Percentiles rank a stretch among this genome's conserved stretches.
phyloP scores from a whole-genome alignment of 2,113 vertebrate genomes.

The Nothobranchius kuhntae region DNA sequence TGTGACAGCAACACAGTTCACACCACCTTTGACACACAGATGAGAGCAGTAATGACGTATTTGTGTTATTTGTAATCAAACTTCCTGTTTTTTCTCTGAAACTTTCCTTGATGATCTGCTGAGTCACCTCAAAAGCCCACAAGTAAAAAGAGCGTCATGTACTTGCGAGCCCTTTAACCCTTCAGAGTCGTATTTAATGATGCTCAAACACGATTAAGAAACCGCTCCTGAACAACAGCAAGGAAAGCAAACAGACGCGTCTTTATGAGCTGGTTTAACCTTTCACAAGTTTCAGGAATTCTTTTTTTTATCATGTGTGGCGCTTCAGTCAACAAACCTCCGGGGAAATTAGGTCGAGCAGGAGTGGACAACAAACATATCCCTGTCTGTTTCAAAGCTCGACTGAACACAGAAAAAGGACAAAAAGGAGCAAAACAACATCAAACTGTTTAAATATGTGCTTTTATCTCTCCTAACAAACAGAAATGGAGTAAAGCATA shows the following conservation, averaged over 20 bases:
- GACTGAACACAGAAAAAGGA: slow-evolving; percentile 20
- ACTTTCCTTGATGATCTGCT: background rate
- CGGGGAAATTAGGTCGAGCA: slow-evolving; percentile 16
- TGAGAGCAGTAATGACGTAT: background rate
- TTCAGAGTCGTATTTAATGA: slow-evolving; percentile 12
- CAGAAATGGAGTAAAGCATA: too few relatives aligned
- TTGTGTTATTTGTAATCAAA: background rate
- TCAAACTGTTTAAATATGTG: too few relatives aligned
- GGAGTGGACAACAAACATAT: slow-evolving; percentile 5
- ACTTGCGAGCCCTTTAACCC: background rate
- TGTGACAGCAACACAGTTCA: background rate
- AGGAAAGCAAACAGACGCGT: slow-evolving; percentile 20
- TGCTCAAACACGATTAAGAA: slow-evolving; percentile 12
- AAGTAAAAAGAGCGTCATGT: too few relatives aligned
- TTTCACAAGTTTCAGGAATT: slow-evolving; percentile 16
- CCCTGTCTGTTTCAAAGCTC: slow-evolving; percentile 15
- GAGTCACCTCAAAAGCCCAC: slow-evolving; percentile 13
- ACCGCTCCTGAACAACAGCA: slow-evolving; percentile 27
- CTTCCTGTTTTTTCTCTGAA: slow-evolving; percentile 16
- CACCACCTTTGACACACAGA: too few relatives aligned
- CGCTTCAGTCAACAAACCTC: slow-evolving; percentile 27
- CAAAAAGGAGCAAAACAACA: too few relatives aligned
- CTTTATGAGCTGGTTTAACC: slow-evolving; percentile 18
- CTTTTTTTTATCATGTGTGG: background rate
- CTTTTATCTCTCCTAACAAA: too few relatives aligned